Base-by-base conservation (phyloP, 2,113 vertebrate species). In the Larimichthys crocea region DNA sequence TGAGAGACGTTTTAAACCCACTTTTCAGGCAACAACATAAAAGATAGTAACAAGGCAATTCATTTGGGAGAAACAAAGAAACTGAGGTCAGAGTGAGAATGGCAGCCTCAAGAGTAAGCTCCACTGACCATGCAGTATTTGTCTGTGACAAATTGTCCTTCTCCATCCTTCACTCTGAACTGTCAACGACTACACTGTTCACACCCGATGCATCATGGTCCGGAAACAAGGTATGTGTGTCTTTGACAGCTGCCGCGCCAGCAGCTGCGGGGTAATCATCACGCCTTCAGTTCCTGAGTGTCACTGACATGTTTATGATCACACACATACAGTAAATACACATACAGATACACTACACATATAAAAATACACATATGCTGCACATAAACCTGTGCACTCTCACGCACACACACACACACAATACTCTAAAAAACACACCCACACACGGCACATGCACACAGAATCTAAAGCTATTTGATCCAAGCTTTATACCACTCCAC, bases 61-160 rank as follows among this genome's bases (percentile, higher is more conserved):
- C 57, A 70, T 81, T 59, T 56, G 3, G 0, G 10, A 62, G 66
- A 80, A 68, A 77, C 5, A 79, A 46, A 79, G 17, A 59, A 65
- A 19, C 42, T 5, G 49, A 64, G 68, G 59, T 74, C 55, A 56
- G 56, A 83, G 50, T 49, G 52, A 73, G 52, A 79, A 49, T 40
- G 50, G 44, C 60, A 80, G 69, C 49, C n/a, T 55, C 15, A 40
- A 29, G 15, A 63, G 69, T 29, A 42, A 22, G 42, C 62, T 83
- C 55, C 49, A 60, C 26, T 78, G 48, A 82, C 84, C 72, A 75
- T 77, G 65, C 48, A 1, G 55, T 50, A 61, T 86, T 80, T 63
- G 65, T 71, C 74, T 69, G 77, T 88, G 88, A 90, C 83, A 88
- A 90, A 86, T 75, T 63, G 73, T 82, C 77, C 75, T 70, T 90